A percentile compares a stretch with the other conserved stretches of the same genome.
phyloP scores from a whole-genome alignment of 1,140 invertebrate genomes.

The Orchesella cincta region DNA sequence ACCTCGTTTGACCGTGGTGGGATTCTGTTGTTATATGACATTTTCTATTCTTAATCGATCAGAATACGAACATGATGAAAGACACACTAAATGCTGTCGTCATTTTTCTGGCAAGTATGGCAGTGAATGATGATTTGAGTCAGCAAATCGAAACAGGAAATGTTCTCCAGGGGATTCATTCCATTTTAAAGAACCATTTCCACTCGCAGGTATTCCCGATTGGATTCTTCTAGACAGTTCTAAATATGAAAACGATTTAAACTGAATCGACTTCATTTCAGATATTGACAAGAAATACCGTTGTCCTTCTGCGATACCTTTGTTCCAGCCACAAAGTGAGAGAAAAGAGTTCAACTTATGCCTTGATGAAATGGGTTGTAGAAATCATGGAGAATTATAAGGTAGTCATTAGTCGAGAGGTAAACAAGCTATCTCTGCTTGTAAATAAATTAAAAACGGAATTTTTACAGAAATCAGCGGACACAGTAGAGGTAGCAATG shows the following conservation, averaged over 20 bases:
- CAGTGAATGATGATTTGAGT: conserved; percentile 35
- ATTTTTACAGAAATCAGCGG: no score
- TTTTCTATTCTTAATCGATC: no score
- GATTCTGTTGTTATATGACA: not conserved
- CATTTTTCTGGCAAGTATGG: conserved; percentile 34
- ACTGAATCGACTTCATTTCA: no score
- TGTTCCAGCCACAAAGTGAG: not conserved
- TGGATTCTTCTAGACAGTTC: not conserved
- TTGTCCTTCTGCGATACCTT: not conserved
- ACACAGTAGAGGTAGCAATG: not conserved
- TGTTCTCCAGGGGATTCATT: conserved; percentile 31
- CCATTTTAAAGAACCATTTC: conserved; percentile 23
- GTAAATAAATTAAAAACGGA: no score
- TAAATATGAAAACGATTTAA: not conserved
- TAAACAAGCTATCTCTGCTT: no score
- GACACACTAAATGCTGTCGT: conserved; percentile 43
- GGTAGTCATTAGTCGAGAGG: not conserved
- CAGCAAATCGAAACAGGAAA: conserved; percentile 21
- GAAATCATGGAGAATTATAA: not conserved
- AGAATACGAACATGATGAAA: not conserved
- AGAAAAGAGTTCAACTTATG: not conserved
- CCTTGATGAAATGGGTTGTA: conserved; percentile 1
- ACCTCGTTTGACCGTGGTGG: not conserved
- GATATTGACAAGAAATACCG: not conserved
- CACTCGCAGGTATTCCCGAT: not conserved